Evolutionary conservation across 2,888 invertebrate species (phyloP).

Genomic region (Heteromyza rotundicornis): DNA sequence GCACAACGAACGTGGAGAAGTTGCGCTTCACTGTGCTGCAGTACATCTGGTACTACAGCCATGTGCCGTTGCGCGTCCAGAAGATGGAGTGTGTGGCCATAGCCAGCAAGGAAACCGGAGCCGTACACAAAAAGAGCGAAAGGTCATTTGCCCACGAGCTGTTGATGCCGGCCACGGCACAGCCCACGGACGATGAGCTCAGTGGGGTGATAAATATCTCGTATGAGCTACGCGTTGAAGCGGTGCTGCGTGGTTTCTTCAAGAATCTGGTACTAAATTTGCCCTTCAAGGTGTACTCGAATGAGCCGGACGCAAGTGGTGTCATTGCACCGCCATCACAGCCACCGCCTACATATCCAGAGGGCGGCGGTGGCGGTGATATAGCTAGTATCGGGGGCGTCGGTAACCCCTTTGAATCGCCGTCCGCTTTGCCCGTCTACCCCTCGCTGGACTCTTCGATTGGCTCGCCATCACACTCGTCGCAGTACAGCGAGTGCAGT

Average conservation of each 20-base stretch:
- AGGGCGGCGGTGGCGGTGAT: too few relatives aligned
- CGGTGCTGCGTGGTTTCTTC: slow-evolving; percentile 58
- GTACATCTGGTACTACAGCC: slow-evolving; percentile 54
- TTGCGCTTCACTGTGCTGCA: slow-evolving; percentile 57
- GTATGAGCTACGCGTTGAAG: slow-evolving; percentile 60
- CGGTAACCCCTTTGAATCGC: slow-evolving; percentile 54
- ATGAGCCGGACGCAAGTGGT: slow-evolving; percentile 33
- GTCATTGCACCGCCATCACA: slow-evolving; percentile 35
- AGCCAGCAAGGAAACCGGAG: slow-evolving; percentile 60
- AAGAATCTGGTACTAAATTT: slow-evolving; percentile 58
- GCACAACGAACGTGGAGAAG: slow-evolving; percentile 60
- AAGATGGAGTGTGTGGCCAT: slow-evolving; percentile 55
- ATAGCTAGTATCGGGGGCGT: slow-evolving; percentile 26
- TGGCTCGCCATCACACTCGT: slow-evolving; percentile 57
- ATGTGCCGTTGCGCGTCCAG: slow-evolving; percentile 50
- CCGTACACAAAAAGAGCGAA: slow-evolving; percentile 59
- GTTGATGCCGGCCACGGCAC: slow-evolving; percentile 55
- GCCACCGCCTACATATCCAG: slow-evolving; percentile 40
- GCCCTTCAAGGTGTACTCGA: slow-evolving; percentile 55
- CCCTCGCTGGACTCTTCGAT: slow-evolving; percentile 49
- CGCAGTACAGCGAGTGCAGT: slow-evolving; percentile 55
- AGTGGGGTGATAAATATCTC: slow-evolving; percentile 55
- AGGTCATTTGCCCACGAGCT: slow-evolving; percentile 60
- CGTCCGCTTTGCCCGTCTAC: slow-evolving; percentile 32
- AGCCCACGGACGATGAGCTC: slow-evolving; percentile 50